Evolutionary conservation across 2,113 vertebrate species (phyloP), one percentile per base, ranked within the genome.

Genomic region (Leptobrachium leishanense): DNA sequence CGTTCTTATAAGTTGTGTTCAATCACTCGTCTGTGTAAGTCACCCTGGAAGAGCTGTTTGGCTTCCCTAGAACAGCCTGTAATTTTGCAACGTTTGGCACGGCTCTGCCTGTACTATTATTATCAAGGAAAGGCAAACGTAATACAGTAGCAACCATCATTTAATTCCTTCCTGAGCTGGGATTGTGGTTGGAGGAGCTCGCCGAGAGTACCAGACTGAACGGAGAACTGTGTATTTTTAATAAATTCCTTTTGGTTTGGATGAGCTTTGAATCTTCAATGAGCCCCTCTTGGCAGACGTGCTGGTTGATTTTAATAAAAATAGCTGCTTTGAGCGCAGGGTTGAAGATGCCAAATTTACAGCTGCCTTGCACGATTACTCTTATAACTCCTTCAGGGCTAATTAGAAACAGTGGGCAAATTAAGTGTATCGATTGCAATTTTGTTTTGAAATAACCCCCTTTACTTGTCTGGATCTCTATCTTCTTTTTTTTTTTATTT

Each of bases 351-450:
- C 93, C 93, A 93, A 94, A 92, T 92, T 91, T 93, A 92, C 92
- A 94, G 91, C 93, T 92, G 92, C 90, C 88, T 90, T 90, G 88
- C 90, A 92, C 90, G 90, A 90, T 92, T 90, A 88, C 87, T 88
- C 92, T 90, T 90, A 88, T 87, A 91, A 89, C 90, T 89, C 89
- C 93, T 94, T 92, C 84, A 90, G 87, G 88, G 91, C 93, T 96
- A 94, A 95, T 94, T 93, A 94, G 93, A 94, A 90, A 89, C 92
- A 92, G 92, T 92, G 92, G 95, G 95, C 94, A 94, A 97, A 97
- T 97, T 95, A 94, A 95, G 95, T 93, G 90, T 96, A 97, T 97
- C 84, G 94, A 96, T 96, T 92, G 87, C 88, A 91, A 85, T 95
- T 96, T 95, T 94, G 91, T 93, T 31, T 31, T 88, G 90, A 89